Conservation (phyloP, 2,797 vertebrate species). For the Spizella passerina region DNA sequence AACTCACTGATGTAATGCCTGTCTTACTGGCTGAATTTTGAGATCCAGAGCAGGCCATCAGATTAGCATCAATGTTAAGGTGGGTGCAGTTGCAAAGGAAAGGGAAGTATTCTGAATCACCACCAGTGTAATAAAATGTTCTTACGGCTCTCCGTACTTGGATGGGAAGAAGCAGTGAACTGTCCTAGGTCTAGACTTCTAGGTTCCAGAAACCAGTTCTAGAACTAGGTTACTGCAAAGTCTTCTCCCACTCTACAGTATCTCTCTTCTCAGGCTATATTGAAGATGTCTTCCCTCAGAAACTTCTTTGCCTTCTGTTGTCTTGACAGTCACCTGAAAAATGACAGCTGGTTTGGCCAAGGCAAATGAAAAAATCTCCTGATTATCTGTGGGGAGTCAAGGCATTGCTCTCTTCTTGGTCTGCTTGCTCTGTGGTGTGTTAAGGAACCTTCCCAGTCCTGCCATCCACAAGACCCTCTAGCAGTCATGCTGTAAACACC, state of each 20-base stretch:
- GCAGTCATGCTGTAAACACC: background rate
- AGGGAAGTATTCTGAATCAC: background rate
- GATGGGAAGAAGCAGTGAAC: background rate
- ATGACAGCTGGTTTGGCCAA: background rate
- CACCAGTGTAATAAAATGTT: background rate
- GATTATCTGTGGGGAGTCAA: background rate
- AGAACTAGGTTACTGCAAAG: background rate
- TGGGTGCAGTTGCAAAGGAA: background rate
- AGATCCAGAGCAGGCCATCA: background rate
- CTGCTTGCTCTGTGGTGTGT: background rate
- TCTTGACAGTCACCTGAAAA: background rate
- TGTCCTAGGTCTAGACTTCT: background rate
- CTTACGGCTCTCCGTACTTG: background rate
- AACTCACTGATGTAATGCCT: background rate
- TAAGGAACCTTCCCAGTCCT: background rate
- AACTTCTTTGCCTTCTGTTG: background rate
- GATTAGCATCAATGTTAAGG: accelerated
- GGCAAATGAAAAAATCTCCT: background rate
- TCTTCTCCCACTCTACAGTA: background rate
- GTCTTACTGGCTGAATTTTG: background rate
- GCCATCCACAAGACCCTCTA: background rate
- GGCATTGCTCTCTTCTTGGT: background rate
- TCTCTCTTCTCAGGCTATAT: background rate
- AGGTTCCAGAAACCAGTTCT: background rate
- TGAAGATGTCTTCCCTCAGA: background rate